Evolutionary conservation across 2,797 vertebrate species (phyloP).

Genomic region (Peromyscus attwateri): DNA sequence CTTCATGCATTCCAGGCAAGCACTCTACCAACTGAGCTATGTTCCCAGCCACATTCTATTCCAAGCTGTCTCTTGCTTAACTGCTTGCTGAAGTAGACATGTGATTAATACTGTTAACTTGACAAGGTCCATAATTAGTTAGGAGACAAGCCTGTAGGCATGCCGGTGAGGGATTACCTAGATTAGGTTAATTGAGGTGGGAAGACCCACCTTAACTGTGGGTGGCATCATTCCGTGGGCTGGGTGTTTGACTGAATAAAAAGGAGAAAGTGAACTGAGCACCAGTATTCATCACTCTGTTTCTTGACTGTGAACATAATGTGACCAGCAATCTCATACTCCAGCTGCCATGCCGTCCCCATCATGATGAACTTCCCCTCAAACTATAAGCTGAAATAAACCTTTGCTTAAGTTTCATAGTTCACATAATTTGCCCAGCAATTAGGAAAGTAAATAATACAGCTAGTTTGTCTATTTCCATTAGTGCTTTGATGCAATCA

Average conservation of each 20-base stretch:
- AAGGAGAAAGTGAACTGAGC: not conserved
- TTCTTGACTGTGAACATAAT: not conserved
- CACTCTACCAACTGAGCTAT: not conserved
- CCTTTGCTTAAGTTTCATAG: not conserved
- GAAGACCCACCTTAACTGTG: not conserved
- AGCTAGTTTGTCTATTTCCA: constrained; percentile 39
- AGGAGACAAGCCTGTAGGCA: not conserved
- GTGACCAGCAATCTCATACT: not conserved
- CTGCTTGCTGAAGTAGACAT: not conserved
- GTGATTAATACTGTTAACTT: constrained; percentile 31
- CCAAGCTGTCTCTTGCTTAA: not conserved
- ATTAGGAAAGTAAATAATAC: not conserved
- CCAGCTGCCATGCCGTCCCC: too few species aligned
- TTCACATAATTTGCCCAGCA: not conserved
- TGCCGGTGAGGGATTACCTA: not conserved
- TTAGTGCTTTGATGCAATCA: constrained; percentile 4
- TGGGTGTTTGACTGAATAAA: not conserved
- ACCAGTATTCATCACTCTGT: not conserved
- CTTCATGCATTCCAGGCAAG: not conserved
- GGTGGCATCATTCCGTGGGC: not conserved
- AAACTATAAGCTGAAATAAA: not conserved
- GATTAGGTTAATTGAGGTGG: not conserved
- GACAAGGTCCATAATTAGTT: not conserved
- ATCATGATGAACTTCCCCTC: not conserved
- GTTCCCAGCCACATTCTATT: not conserved